phyloP scores from a whole-genome alignment of 2,888 invertebrate genomes.

The Spisula solida region DNA sequence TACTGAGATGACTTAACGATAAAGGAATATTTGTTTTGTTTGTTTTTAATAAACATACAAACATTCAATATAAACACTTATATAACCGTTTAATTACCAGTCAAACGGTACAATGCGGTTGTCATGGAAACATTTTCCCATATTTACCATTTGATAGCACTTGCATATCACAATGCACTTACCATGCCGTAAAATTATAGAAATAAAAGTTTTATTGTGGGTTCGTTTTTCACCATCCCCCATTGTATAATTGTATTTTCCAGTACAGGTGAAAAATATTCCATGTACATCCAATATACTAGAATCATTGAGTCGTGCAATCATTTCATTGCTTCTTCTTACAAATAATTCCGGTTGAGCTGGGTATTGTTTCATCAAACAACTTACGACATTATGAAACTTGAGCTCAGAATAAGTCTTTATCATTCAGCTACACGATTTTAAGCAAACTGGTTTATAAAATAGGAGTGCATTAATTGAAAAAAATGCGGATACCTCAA shows the following conservation, averaged over 20 bases:
- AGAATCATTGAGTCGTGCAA: too few species aligned
- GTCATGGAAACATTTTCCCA: background rate
- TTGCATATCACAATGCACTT: background rate
- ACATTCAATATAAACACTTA: background rate
- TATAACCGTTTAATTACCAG: background rate
- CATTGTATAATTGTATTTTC: background rate
- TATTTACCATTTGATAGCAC: slow-evolving; percentile 11
- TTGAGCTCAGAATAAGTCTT: too few species aligned
- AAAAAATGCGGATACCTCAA: too few species aligned
- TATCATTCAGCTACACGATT: too few species aligned
- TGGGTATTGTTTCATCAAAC: too few species aligned
- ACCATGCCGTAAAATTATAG: slow-evolving; percentile 1
- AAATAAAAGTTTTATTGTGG: slow-evolving; percentile 5
- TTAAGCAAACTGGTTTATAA: too few species aligned
- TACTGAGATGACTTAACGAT: background rate
- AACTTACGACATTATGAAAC: too few species aligned
- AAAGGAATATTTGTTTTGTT: background rate
- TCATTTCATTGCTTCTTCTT: too few species aligned
- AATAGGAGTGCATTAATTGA: too few species aligned
- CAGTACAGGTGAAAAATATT: too few species aligned
- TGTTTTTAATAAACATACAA: background rate
- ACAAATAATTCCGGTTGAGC: too few species aligned
- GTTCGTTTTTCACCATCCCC: background rate
- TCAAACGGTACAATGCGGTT: background rate
- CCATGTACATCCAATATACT: too few species aligned